Evolutionary conservation across 2,888 invertebrate genomes (phyloP).

Genomic region (Enchytraeus crypticus): DNA sequence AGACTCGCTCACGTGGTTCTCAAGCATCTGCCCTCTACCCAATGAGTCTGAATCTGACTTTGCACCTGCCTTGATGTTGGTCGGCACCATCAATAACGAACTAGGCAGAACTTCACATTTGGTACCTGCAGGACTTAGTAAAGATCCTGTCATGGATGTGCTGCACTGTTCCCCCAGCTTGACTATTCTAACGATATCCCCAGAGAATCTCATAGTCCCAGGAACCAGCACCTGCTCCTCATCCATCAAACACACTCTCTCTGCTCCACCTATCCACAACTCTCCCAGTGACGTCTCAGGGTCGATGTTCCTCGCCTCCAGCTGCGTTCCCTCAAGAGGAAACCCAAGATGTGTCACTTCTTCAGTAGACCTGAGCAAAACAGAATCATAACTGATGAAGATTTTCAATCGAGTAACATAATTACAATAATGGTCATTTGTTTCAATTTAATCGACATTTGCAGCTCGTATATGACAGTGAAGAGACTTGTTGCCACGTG

Average conservation of each 20-base stretch:
- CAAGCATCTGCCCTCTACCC: no score
- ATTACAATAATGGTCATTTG: no score
- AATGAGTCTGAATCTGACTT: no score
- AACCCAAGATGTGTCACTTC: conserved; percentile 19
- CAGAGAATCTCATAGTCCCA: conserved; percentile 55
- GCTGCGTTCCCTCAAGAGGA: conserved; percentile 50
- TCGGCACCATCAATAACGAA: no score
- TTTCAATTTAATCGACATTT: no score
- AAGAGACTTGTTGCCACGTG: no score
- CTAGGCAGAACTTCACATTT: no score
- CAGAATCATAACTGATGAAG: neutral
- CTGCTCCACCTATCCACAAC: conserved; percentile 36
- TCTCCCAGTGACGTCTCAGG: conserved; percentile 46
- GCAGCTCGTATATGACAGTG: no score
- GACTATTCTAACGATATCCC: conserved; percentile 63
- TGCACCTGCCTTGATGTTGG: neutral
- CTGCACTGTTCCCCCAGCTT: no score
- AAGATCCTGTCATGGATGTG: no score
- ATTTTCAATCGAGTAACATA: neutral
- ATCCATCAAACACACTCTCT: conserved; percentile 38
- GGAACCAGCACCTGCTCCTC: conserved; percentile 24
- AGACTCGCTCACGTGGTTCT: neutral
- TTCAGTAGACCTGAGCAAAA: neutral
- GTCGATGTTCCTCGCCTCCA: conserved; percentile 55
- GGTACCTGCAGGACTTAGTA: no score